Evolutionary conservation across 2,113 vertebrate genomes (phyloP).

Genomic region (Isichthys henryi): DNA sequence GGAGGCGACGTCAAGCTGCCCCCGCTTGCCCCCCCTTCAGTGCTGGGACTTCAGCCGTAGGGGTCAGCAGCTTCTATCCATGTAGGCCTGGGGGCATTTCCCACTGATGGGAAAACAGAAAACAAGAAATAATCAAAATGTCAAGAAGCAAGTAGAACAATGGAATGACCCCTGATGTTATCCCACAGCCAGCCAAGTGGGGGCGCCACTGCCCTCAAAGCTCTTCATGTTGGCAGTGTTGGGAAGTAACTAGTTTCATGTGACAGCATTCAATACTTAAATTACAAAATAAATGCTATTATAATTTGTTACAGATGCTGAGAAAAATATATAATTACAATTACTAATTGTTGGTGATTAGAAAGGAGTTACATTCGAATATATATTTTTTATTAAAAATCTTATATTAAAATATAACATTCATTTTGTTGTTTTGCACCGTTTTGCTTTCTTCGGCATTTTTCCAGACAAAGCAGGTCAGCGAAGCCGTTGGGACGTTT

Average conservation of each 20-base stretch:
- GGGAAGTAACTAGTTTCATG: not conserved
- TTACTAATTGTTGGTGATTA: not conserved
- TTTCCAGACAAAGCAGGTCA: not conserved
- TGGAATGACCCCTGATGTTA: not conserved
- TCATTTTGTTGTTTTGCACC: not conserved
- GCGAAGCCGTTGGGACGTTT: not conserved
- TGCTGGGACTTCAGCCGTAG: not conserved
- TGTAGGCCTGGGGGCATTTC: not conserved
- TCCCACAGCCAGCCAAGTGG: not conserved
- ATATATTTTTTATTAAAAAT: not conserved
- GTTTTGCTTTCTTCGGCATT: not conserved
- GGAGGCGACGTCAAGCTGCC: slow-evolving; percentile 15
- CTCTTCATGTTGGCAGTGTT: not conserved
- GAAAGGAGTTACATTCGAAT: not conserved
- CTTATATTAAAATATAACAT: not conserved
- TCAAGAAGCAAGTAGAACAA: not conserved
- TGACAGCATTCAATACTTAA: not conserved
- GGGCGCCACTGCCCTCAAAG: not conserved
- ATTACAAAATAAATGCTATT: not conserved
- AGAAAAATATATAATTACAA: not conserved
- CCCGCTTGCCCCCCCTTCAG: not conserved
- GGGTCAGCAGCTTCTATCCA: not conserved
- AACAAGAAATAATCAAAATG: not conserved
- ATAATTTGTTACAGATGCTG: not conserved
- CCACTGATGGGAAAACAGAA: not conserved